Evolutionary conservation across 2,888 invertebrate genomes (phyloP).

Genomic region (Sphinx pinastri): DNA sequence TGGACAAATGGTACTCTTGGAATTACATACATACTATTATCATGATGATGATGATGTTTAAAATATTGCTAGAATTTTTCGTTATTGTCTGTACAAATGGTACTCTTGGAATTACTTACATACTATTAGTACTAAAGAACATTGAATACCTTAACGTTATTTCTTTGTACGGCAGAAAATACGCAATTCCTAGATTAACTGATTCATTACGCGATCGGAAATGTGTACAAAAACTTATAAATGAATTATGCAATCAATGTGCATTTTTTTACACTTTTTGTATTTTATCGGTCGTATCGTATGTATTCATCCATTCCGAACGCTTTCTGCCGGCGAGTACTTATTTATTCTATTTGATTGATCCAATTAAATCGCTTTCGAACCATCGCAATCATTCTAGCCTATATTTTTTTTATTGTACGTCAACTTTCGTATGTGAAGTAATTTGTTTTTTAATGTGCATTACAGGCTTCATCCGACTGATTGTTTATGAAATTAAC

Average conservation of each 20-base stretch:
- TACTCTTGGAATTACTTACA: no score
- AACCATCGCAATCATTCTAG: conserved; percentile 12
- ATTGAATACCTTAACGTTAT: no score
- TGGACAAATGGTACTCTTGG: no score
- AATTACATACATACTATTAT: no score
- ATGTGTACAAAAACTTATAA: conserved; percentile 15
- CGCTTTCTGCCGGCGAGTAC: conserved; percentile 12
- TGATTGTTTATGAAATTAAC: not conserved
- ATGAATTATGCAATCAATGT: conserved; percentile 6
- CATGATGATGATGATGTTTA: no score
- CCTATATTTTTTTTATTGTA: conserved; percentile 18
- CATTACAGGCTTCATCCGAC: not conserved
- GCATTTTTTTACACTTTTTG: conserved; percentile 15
- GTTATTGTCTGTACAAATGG: no score
- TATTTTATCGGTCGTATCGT: conserved; percentile 14
- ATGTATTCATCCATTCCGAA: conserved; percentile 12
- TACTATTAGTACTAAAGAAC: no score
- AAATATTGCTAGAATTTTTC: no score
- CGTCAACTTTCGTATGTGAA: not conserved
- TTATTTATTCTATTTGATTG: conserved; percentile 25
- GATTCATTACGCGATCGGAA: conserved; percentile 12
- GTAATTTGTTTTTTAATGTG: not conserved
- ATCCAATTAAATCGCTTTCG: conserved; percentile 23
- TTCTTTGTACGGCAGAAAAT: not conserved
- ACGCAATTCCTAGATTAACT: not conserved